Evolutionary conservation across 2,113 vertebrate genomes (phyloP), one percentile per base, ranked within the genome.

Genomic region (Carassius auratus): DNA sequence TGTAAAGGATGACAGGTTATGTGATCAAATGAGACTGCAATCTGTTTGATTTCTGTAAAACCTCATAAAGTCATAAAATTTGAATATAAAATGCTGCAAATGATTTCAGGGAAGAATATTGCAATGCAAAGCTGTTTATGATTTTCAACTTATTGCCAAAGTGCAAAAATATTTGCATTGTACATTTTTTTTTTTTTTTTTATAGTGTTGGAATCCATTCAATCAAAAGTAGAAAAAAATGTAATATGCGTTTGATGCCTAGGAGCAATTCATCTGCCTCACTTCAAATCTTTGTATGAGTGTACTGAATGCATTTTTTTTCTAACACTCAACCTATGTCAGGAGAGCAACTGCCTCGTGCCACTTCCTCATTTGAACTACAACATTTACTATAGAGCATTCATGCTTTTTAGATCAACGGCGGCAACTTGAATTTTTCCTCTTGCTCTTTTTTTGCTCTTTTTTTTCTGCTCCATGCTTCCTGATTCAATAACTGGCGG

Each of bases 281-380:
- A 8, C 5, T 26, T 4, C 61, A 64, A 64, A 26, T 33, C 7
- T 36, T 19, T 69, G 66, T 36, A 19, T 33, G 33, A 42, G 19
- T 30, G 4, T n/a, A 42, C 10, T 71, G 36, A 19, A 71, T 42
- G 17, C 12, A 8, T 48, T 74, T 10, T 38, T 38, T 30, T 71
- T 73, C 1, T 42, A 38, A 21, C 26, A 33, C 19, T 38, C 1
- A 79, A 13, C 15, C 2, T 59, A 50, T 79, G 33, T 42, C 55
- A 75, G 12, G 55, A 81, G 26, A 48, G 62, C 73, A 86, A 88
- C 76, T 84, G 82, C 17, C 64, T 82, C 4, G 1, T 81, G 12
- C 36, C 82, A 88, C 82, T 88, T 88, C 84, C 84, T 42, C 68
- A 80, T 86, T 86, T 85, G 17, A 74, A 52, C 36, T 52, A 50